Percentiles rank a stretch among this genome's conserved stretches.
These are phyloP conservation scores for Caenorhabditis japonica DNA, from an alignment of 2,888 invertebrate genomes.

Conservation along the genomic window DNA sequence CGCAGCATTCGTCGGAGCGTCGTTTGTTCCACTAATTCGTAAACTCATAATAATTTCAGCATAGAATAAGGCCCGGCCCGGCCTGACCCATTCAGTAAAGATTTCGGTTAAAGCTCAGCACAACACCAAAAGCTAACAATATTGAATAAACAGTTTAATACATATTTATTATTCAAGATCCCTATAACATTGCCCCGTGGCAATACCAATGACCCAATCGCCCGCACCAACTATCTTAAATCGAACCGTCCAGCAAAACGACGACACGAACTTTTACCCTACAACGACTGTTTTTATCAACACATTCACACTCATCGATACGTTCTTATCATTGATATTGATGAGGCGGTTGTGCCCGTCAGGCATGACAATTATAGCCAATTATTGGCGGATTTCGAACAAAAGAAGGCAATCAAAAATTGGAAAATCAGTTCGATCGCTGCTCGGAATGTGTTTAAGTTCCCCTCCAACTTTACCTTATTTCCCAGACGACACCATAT, in stretches of 20 bases:
- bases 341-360: slow-evolving; percentile 93
- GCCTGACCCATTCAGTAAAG: too few relatives aligned
- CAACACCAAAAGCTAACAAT: too few relatives aligned
- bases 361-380: slow-evolving; percentile 83
- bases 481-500: slow-evolving; percentile 43
- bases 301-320: slow-evolving; percentile 88
- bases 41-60: too few relatives aligned
- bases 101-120: too few relatives aligned
- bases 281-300: slow-evolving; percentile 92
- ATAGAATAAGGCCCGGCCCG: too few relatives aligned
- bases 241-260: slow-evolving; percentile 93
- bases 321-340: slow-evolving; percentile 88
- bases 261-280: slow-evolving; percentile 93
- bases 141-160: too few relatives aligned
- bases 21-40: too few relatives aligned
- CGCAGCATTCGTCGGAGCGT: too few relatives aligned
- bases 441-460: slow-evolving; percentile 91
- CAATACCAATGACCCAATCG: slow-evolving; percentile 87
- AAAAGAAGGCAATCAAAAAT: background rate
- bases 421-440: slow-evolving; percentile 63
- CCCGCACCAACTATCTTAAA: slow-evolving; percentile 83
- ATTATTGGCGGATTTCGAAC: background rate
- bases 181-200: slow-evolving; percentile 87
- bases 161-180: slow-evolving; percentile 63
- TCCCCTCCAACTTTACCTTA: slow-evolving; percentile 77